Conservation (phyloP, 2,888 invertebrate species). For the Deladenus siricidicola region DNA sequence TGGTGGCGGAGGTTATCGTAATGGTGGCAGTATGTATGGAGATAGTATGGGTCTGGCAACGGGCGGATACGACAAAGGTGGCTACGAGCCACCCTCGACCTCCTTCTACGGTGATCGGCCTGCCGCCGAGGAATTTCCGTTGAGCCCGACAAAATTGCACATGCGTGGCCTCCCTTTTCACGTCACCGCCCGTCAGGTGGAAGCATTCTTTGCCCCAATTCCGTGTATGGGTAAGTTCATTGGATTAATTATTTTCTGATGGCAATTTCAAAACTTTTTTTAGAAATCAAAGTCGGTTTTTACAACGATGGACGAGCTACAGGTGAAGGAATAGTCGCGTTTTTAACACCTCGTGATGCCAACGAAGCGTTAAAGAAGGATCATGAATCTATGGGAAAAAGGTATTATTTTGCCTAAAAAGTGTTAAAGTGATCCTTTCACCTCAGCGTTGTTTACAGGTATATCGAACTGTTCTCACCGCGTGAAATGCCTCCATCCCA, state of each 20-base stretch:
- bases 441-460: constrained; percentile 1
- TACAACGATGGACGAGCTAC: constrained; percentile 34
- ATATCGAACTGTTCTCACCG: constrained; percentile 17
- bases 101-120: too few species aligned
- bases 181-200: constrained; percentile 29
- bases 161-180: constrained; percentile 34
- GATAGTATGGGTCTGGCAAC: too few species aligned
- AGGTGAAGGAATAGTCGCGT: constrained; percentile 41
- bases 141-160: background rate
- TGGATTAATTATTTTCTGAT: too few species aligned
- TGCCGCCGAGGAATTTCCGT: background rate
- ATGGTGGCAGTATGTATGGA: too few species aligned
- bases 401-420: background rate
- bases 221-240: constrained; percentile 22
- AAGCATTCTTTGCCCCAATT: constrained; percentile 39
- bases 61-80: too few species aligned
- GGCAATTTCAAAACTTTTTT: too few species aligned
- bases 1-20: background rate
- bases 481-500: constrained; percentile 4
- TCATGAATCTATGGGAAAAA: constrained; percentile 28
- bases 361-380: constrained; percentile 29
- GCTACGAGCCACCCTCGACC: too few species aligned
- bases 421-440: background rate
- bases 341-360: constrained; percentile 28
- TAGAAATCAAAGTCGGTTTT: constrained; percentile 21